Conservation (phyloP, 35 echinoderm and acorn worm genomes). For the Heliocidaris erythrogramma region DNA sequence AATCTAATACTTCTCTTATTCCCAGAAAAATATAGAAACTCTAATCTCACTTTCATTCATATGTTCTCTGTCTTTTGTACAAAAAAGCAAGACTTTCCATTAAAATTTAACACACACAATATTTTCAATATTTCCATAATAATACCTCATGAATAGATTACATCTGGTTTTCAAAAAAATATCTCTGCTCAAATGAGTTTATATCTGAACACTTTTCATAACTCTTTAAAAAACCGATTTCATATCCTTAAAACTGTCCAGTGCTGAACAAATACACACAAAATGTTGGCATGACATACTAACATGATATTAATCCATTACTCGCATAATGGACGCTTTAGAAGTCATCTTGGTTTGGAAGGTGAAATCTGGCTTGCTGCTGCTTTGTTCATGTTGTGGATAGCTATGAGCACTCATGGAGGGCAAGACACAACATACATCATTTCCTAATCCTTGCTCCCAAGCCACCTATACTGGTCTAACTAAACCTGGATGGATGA, state of each 20-base stretch:
- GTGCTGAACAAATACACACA: not conserved
- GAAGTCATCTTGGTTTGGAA: not conserved
- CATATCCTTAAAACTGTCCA: not conserved
- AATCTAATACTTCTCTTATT: not conserved
- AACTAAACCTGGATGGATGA: not conserved
- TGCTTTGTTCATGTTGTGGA: not conserved
- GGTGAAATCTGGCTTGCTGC: not conserved
- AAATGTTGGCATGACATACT: not conserved
- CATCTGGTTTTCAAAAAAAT: constrained; percentile 18
- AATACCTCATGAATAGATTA: constrained; percentile 18
- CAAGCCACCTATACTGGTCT: not conserved
- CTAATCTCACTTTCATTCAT: constrained; percentile 3
- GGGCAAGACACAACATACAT: not conserved
- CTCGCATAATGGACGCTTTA: not conserved
- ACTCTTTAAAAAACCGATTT: not conserved
- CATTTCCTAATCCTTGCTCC: not conserved
- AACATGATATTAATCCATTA: not conserved
- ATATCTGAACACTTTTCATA: constrained; percentile 3
- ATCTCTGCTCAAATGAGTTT: not conserved
- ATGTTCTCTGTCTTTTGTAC: not conserved
- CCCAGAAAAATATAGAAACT: not conserved
- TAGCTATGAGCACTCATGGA: not conserved
- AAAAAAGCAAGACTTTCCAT: constrained; percentile 4
- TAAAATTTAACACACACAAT: constrained; percentile 19
- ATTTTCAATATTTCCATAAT: constrained; percentile 14